Base-by-base conservation (phyloP, 2,797 vertebrate species). In the Furcifer pardalis region DNA sequence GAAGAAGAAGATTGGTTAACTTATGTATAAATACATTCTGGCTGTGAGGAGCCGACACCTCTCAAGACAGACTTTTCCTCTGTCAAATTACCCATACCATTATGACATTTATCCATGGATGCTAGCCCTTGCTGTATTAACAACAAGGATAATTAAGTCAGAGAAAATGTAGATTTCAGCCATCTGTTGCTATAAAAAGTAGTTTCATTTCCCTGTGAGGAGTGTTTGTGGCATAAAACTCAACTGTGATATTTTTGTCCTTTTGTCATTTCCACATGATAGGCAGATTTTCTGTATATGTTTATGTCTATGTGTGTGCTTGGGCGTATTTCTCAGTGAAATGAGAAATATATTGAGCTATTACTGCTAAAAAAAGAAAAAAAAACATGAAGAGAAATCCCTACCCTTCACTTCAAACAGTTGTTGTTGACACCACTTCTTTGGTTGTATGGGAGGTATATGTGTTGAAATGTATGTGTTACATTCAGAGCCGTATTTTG, bases 401-500 rank as follows among this genome's bases (percentile, higher is more conserved):
- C 9, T 76, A n/a, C n/a, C n/a, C n/a, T 87, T 25, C 72, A 5
- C 30, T 56, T 81, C 52, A 69, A n/a, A 13, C 13, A 49, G 40
- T 17, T 59, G 37, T 76, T 85, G 46, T 79, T 79, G 5, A 6
- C 32, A 44, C 52, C 5, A 1, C 63, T 88, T 68, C 0, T 84
- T 5, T 1, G 65, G 62, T 12, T 7, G 21, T 35, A 56, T 63
- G 60, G 71, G 79, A 85, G 8, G 84, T 82, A 13, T 82, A 81
- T 19, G 1, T 69, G 73, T 76, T 83, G 82, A n/a, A 82, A 71
- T 27, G 62, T 59, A 79, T 83, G 12, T 27, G 10, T 13, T 83
- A 1, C 0, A 0, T 82, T 71, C 52, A 66, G 37, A 56, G 5
- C 63, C 86, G 4, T 0, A n/a, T 79, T 2, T 32, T 66, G 13